Percentiles rank a stretch among this genome's conserved stretches.
Conservation (phyloP, 1,140 invertebrate genomes). For the Drosophila parvula region DNA sequence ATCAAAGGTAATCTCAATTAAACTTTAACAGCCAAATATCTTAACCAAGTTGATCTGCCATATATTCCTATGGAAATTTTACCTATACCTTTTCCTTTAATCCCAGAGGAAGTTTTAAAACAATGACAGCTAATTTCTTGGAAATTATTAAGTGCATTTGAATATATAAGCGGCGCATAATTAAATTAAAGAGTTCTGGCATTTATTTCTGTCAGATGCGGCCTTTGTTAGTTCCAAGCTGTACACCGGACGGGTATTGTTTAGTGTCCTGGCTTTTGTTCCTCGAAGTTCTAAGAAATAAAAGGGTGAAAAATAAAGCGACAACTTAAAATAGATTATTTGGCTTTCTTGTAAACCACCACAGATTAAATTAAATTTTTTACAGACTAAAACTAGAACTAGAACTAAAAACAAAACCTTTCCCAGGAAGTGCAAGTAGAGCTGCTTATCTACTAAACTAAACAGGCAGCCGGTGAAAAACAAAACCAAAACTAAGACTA, state of each 20-base stretch:
- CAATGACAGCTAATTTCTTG: constrained; percentile 42
- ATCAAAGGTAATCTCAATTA: no score
- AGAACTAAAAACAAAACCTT: constrained; percentile 2
- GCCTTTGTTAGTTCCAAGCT: background rate
- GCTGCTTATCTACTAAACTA: constrained; percentile 70
- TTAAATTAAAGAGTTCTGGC: constrained; percentile 44
- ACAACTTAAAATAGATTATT: background rate
- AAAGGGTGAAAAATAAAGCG: background rate
- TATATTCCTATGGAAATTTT: background rate
- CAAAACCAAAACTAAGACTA: constrained; percentile 54
- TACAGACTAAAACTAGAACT: background rate
- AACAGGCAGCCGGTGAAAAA: constrained; percentile 63
- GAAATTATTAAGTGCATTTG: constrained; percentile 68
- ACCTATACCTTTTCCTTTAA: background rate
- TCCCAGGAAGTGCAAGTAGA: constrained; percentile 8
- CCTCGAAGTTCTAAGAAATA: background rate
- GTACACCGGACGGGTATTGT: no score
- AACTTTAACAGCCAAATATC: no score
- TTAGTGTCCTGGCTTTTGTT: background rate
- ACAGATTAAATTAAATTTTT: background rate
- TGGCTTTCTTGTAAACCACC: background rate
- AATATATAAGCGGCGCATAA: constrained; percentile 66
- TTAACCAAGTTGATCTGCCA: background rate
- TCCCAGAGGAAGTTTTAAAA: background rate
- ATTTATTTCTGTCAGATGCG: background rate